Evolutionary conservation across 2,888 invertebrate species (phyloP), one percentile per base, ranked within the genome.

Genomic region (Flexamia atlantica): DNA sequence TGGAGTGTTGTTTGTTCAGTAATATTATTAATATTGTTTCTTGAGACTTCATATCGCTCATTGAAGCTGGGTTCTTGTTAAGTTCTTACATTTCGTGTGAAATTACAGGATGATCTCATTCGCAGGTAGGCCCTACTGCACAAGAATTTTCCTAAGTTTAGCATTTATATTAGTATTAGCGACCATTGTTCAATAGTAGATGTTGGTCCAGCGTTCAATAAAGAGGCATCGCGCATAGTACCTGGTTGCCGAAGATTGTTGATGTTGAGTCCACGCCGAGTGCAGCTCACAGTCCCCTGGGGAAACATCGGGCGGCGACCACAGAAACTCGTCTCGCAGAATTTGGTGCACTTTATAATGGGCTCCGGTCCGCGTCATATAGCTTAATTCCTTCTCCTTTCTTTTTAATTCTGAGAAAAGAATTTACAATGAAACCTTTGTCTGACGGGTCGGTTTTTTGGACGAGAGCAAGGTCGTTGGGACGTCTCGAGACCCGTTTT

Each of bases 311-410:
- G 64, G 28, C 30, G 9, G 30, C 28, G 64, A 64, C 64, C 64
- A 64, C 57, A 64, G 64, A 50, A 36, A 79, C 79, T 30, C 46
- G 79, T 72, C 72, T 57, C 36, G 20, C 79, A 79, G 79, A 79
- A 79, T 79, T 79, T 79, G 79, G 79, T 57, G 79, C 79, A 79
- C 79, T 57, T 79, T 79, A 79, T 79, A 79, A 79, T 79, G 79
- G 79, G 46, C 76, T 70, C 36, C 20, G 28, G 76, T 28, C 50
- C 76, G 50, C 76, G 79, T 79, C 79, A 79, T 79, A 79, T 79
- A 79, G 79, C 79, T 79, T 79, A 79, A 79, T 79, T 79, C 79
- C 79, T 79, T 79, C 79, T 79, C 79, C 79, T 79, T 79, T 79
- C 50, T 79, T 79, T 79, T 79, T 57, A 53, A 36, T 79, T 57